Conservation (phyloP, 1,140 invertebrate species). For the Drosophila repleta region DNA sequence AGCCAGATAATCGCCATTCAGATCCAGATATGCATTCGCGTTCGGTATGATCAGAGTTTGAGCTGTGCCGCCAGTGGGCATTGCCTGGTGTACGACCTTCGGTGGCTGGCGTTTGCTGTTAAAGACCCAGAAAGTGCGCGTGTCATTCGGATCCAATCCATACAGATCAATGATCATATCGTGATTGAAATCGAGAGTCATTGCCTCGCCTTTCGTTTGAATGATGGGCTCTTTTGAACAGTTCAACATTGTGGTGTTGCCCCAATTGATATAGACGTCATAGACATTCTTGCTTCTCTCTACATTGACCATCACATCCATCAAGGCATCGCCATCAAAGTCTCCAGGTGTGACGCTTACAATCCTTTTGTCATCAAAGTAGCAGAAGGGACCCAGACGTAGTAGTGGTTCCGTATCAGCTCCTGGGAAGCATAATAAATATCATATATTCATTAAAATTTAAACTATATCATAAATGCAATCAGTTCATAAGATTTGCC, state of each 20-base stretch:
- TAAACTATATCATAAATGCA: too few species aligned
- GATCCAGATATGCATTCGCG: constrained; percentile 95
- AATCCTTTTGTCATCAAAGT: constrained; percentile 86
- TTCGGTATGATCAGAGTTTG: constrained; percentile 86
- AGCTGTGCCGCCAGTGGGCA: constrained; percentile 31
- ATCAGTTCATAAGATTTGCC: too few species aligned
- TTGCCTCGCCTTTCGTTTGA: constrained; percentile 90
- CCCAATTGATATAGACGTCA: constrained; percentile 90
- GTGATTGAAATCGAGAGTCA: constrained; percentile 94
- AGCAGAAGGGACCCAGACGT: constrained; percentile 85
- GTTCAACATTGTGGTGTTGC: constrained; percentile 87
- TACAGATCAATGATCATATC: constrained; percentile 98
- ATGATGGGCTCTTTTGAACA: constrained; percentile 85
- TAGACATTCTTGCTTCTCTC: constrained; percentile 71
- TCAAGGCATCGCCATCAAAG: constrained; percentile 96
- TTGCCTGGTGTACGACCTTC: constrained; percentile 84
- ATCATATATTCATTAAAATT: background rate
- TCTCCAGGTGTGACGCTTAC: constrained; percentile 95
- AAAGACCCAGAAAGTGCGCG: constrained; percentile 91
- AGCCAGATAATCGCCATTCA: constrained; percentile 92
- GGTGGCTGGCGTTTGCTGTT: constrained; percentile 86
- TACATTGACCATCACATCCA: constrained; percentile 92
- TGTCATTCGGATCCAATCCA: constrained; percentile 86
- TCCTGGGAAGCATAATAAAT: constrained; percentile 77
- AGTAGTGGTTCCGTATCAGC: constrained; percentile 91